phyloP scores from a whole-genome alignment of 2,113 vertebrate genomes.

The Crotalus horridus region DNA sequence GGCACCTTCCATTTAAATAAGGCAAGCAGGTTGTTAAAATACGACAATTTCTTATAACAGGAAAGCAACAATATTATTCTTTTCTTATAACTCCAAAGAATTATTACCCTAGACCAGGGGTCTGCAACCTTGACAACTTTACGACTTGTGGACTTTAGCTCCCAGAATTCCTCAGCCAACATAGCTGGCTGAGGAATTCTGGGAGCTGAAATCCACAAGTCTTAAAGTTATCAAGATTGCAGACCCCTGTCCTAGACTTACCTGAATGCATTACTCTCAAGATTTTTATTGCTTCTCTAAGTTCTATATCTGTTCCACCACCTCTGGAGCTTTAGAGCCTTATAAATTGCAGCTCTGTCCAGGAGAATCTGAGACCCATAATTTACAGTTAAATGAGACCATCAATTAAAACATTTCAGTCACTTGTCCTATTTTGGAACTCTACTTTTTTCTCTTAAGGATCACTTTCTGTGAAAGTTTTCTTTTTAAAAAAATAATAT shows the following conservation, averaged over 20 bases:
- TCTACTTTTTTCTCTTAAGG: neutral
- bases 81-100: neutral
- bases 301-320: neutral
- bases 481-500: neutral
- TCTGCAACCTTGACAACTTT: no score
- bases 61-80: neutral
- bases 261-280: neutral
- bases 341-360: neutral
- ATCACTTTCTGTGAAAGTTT: neutral
- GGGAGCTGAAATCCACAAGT: no score
- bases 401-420: neutral
- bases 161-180: no score
- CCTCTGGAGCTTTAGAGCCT: neutral
- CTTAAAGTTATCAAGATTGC: no score
- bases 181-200: no score
- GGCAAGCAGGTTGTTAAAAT: neutral
- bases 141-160: no score
- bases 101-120: no score
- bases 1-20: neutral
- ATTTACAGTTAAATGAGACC: neutral
- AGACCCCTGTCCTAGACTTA: no score
- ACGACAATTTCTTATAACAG: neutral
- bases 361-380: neutral
- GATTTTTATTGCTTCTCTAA: neutral
- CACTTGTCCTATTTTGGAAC: neutral